phyloP scores from a whole-genome alignment of 2,113 vertebrate genomes.

The Calyptomena viridis region DNA sequence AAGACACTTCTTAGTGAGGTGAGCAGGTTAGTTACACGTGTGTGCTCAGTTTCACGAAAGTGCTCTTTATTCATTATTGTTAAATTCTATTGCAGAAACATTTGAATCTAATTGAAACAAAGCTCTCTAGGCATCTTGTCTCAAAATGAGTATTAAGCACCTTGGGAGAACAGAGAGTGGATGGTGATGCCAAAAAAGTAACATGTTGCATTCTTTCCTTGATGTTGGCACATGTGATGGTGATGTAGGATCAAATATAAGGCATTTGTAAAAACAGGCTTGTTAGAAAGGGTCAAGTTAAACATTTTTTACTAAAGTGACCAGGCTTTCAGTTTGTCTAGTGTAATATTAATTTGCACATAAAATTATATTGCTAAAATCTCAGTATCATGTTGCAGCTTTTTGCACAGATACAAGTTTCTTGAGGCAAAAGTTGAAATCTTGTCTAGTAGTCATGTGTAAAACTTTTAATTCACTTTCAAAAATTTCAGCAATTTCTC shows the following conservation, averaged over 20 bases:
- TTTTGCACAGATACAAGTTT: background rate
- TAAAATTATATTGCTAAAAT: background rate
- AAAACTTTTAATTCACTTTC: background rate
- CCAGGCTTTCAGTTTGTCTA: background rate
- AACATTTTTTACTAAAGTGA: background rate
- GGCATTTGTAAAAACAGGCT: background rate
- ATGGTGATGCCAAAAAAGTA: background rate
- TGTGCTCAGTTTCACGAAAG: background rate
- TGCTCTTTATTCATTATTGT: background rate
- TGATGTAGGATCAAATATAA: background rate
- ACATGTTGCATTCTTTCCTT: background rate
- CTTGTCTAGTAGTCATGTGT: background rate
- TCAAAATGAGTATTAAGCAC: background rate
- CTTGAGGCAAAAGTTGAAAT: background rate
- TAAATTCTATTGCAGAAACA: background rate
- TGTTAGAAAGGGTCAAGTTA: background rate
- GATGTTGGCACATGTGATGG: background rate
- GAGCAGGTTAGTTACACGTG: background rate
- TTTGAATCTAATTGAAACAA: background rate
- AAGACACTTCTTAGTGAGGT: background rate
- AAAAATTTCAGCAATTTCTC: background rate
- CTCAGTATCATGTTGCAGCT: background rate
- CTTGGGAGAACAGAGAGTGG: background rate
- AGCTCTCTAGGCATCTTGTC: background rate
- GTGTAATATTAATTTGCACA: background rate